Percentiles rank a stretch among this genome's conserved stretches.
phyloP scores from a whole-genome alignment of 2,888 invertebrate genomes.

The Colletes collaris region DNA sequence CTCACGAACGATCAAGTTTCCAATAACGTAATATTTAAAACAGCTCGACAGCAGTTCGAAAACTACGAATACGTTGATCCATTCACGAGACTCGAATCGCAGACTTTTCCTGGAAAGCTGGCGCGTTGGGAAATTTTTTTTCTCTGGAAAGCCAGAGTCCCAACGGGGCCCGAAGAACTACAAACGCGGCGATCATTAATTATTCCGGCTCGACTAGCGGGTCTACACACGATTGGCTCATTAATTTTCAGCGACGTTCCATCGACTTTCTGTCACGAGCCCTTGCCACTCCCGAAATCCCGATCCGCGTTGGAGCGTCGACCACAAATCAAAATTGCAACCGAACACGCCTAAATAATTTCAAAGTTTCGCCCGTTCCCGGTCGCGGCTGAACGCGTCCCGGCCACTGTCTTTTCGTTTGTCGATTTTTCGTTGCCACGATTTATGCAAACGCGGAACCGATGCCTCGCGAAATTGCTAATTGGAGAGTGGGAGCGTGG shows the following conservation, averaged over 20 bases:
- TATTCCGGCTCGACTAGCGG: conserved; percentile 51
- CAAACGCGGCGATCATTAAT: conserved; percentile 59
- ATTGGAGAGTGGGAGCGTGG: conserved; percentile 4
- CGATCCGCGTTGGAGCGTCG: conserved; percentile 43
- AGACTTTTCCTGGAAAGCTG: no score
- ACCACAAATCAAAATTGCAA: conserved; percentile 66
- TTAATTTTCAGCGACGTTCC: conserved; percentile 68
- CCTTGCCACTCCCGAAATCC: conserved; percentile 60
- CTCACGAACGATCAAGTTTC: no score
- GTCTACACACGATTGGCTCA: conserved; percentile 67
- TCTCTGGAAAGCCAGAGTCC: no score
- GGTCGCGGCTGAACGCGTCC: not conserved
- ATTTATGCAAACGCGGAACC: no score
- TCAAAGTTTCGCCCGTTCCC: conserved; percentile 13
- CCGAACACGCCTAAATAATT: conserved; percentile 48
- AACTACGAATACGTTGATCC: no score
- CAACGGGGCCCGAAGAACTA: conserved; percentile 42
- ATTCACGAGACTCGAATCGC: no score
- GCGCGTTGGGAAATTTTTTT: no score
- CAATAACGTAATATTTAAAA: no score
- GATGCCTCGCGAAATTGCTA: conserved; percentile 16
- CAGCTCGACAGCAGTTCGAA: no score
- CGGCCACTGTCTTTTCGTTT: no score
- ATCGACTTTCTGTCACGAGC: conserved; percentile 68
- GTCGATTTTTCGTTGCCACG: no score